phyloP scores from a whole-genome alignment of 2,888 invertebrate species.

The Melinaea menophilus region DNA sequence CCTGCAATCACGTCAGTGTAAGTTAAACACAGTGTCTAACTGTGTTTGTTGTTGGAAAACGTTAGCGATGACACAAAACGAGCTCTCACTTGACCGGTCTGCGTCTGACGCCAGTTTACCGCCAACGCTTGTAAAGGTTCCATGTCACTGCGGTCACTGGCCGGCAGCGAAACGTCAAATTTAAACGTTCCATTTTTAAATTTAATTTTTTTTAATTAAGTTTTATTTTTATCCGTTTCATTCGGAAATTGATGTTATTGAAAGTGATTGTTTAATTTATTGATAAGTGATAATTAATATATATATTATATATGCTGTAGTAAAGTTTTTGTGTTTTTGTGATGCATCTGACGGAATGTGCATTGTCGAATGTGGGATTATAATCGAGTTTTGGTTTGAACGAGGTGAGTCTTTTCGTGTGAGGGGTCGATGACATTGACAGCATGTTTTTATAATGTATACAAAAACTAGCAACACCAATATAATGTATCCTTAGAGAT shows the following conservation, averaged over 20 bases:
- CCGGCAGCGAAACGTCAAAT: conserved; percentile 45
- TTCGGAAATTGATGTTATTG: not conserved
- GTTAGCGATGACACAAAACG: conserved; percentile 54
- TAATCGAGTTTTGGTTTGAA: conserved; percentile 61
- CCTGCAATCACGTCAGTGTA: conserved; percentile 16
- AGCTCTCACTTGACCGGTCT: conserved; percentile 62
- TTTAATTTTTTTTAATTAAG: conserved; percentile 12
- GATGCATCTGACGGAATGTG: conserved; percentile 57
- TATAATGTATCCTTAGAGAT: not conserved
- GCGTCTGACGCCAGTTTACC: conserved; percentile 52
- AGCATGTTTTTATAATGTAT: conserved; percentile 18
- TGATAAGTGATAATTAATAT: conserved; percentile 54
- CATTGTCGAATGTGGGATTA: conserved; percentile 47
- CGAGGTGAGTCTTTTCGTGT: conserved; percentile 59
- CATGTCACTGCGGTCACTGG: conserved; percentile 48
- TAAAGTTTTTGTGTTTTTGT: conserved; percentile 42
- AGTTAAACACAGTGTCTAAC: conserved; percentile 21
- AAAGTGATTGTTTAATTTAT: conserved; percentile 32
- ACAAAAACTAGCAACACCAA: conserved; percentile 1
- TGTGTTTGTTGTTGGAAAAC: conserved; percentile 49
- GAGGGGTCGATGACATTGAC: conserved; percentile 49
- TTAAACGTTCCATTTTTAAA: conserved; percentile 25
- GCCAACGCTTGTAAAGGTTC: conserved; percentile 51
- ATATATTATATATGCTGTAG: conserved; percentile 44
- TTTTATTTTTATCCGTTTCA: not conserved